Evolutionary conservation across 2,113 vertebrate genomes (phyloP).

Genomic region (Tichodroma muraria): DNA sequence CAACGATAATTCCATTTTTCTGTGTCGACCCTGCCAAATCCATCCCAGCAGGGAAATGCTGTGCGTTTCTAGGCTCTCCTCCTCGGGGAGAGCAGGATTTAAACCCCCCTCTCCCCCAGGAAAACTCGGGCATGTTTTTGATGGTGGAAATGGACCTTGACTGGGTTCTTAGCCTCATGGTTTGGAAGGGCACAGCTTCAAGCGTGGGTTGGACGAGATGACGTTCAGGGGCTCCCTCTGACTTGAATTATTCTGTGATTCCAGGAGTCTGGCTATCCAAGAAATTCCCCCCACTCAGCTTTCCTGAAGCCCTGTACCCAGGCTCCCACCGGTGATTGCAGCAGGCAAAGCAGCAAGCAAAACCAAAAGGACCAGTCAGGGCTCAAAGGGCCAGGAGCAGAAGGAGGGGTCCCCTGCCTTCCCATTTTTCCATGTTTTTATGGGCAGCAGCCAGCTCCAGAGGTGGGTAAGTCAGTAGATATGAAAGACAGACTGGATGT

Average conservation of each 20-base stretch:
- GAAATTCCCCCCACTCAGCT: accelerated
- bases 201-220: background rate
- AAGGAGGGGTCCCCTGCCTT: background rate
- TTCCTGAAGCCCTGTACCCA: background rate
- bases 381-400: background rate
- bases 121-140: background rate
- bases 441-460: background rate
- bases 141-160: background rate
- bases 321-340: accelerated
- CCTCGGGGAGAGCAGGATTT: background rate
- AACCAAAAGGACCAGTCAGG: background rate
- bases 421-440: background rate
- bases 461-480: background rate
- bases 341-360: background rate
- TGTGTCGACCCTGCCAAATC: background rate
- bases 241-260: no score
- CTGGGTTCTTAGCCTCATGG: background rate
- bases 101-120: background rate
- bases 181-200: background rate
- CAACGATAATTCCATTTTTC: background rate
- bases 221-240: background rate
- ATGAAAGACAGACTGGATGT: background rate
- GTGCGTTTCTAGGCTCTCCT: background rate
- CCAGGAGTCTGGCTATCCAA: background rate
- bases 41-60: background rate